Base-by-base conservation (phyloP, 2,113 vertebrate genomes). In the Prunella fulvescens region DNA sequence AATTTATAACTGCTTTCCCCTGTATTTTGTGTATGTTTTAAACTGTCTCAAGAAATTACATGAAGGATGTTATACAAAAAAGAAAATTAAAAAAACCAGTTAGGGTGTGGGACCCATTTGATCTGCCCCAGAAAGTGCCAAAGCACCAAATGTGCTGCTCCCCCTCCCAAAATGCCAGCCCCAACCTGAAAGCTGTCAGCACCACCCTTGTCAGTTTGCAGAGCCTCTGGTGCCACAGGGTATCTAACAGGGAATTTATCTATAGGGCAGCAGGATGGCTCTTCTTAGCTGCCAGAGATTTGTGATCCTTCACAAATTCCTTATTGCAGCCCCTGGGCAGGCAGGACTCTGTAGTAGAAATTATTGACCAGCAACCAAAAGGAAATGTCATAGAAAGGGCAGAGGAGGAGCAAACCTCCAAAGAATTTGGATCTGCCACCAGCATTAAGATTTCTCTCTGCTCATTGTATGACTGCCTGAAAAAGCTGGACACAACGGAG, bases 111-210 rank as follows among this genome's bases (percentile, higher is more conserved):
- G 39, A n/a, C 14, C 2, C 1, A 12, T 54, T 42, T 24, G 26
- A 62, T 51, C 26, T 1, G 0, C 9, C 65, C 15, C 31, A 77
- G 40, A 53, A 78, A 39, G 23, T 20, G 37, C 25, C 0, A 0
- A 60, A 42, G 19, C 72, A 73, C 9, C 5, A 2, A 57, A 31
- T 4, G 12, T n/a, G 22, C 85, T 29, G 58, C 22, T 65, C 44
- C 28, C 15, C 5, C 0, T 53, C 39, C 57, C 2, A 9, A 60
- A 62, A 22, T 35, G 9, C 73, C 14, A 2, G 18, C 29, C 19
- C 28, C 5, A 2, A 35, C 6, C 1, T 1, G 5, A 37, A 35
- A 3, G 5, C 29, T 2, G 1, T 12, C n/a, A 65, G 40, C 72
- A 77, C 58, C 62, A 48, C 17, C 39, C 58, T 3, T 1, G 8